Evolutionary conservation across 2,888 invertebrate species (phyloP).

Genomic region (Sarcophaga rosellei): DNA sequence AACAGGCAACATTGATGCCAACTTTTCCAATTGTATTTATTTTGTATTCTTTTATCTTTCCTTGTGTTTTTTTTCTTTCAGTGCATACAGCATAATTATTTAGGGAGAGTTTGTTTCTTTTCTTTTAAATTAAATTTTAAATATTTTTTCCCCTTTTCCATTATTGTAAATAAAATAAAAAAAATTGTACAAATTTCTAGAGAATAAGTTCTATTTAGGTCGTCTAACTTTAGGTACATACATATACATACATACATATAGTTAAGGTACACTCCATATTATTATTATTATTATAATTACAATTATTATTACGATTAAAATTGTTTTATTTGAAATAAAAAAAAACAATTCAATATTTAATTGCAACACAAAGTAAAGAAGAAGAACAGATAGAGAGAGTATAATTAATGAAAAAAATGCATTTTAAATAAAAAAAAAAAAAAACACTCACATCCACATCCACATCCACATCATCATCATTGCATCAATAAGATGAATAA

Average conservation of each 20-base stretch:
- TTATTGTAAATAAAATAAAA: background rate
- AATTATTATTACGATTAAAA: too few relatives aligned
- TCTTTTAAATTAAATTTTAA: background rate
- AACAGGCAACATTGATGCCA: too few relatives aligned
- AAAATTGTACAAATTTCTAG: slow-evolving; percentile 55
- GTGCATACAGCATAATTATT: too few relatives aligned
- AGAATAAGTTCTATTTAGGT: slow-evolving; percentile 11
- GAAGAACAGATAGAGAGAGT: too few relatives aligned
- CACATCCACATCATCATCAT: background rate
- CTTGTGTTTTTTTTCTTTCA: too few relatives aligned
- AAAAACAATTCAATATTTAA: too few relatives aligned
- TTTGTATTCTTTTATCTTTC: too few relatives aligned
- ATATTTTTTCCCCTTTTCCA: background rate
- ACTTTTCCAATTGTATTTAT: too few relatives aligned
- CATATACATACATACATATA: background rate
- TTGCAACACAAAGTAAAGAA: too few relatives aligned
- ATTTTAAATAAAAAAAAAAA: slow-evolving; percentile 20
- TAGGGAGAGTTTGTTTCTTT: background rate
- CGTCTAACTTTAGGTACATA: background rate
- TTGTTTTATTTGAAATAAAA: too few relatives aligned
- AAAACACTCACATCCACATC: background rate
- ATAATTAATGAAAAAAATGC: slow-evolving; percentile 51
- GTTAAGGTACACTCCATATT: background rate
- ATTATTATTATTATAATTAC: too few relatives aligned
- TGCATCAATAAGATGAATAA: slow-evolving; percentile 33